These are phyloP conservation scores for Eretmochelys imbricata DNA, from an alignment of 2,113 vertebrate genomes.

Conservation along the genomic window DNA sequence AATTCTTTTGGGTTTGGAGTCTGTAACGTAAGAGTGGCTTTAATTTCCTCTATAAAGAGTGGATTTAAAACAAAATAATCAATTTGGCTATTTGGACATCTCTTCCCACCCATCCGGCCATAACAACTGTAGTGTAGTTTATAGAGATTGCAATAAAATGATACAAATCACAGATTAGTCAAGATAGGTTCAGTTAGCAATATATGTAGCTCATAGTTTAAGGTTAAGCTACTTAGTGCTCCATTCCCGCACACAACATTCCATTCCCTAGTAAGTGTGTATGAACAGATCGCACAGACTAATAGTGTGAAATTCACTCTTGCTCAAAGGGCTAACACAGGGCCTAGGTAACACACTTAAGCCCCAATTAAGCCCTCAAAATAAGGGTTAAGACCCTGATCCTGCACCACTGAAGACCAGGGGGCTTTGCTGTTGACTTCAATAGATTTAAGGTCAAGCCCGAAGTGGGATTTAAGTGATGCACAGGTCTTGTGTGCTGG, in stretches of 20 bases:
- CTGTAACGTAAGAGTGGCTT: neutral
- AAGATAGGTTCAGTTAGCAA: neutral
- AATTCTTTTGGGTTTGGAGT: accelerated
- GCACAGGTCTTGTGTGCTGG: neutral
- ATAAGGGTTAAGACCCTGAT: neutral
- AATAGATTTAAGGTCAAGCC: neutral
- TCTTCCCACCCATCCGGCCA: accelerated
- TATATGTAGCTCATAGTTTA: neutral
- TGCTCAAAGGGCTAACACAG: neutral
- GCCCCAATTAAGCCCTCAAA: neutral
- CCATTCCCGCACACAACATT: accelerated
- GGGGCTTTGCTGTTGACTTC: neutral
- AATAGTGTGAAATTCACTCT: neutral
- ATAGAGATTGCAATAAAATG: neutral
- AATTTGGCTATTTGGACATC: neutral
- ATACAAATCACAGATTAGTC: neutral
- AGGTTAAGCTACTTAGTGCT: neutral
- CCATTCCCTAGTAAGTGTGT: accelerated
- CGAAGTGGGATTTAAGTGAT: neutral
- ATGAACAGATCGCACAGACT: neutral
- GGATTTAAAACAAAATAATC: neutral
- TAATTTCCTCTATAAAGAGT: neutral
- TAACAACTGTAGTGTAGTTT: neutral
- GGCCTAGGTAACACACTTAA: neutral
- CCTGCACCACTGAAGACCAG: neutral